phyloP scores from a whole-genome alignment of 2,113 vertebrate genomes.

The Atlantisia rogersi region DNA sequence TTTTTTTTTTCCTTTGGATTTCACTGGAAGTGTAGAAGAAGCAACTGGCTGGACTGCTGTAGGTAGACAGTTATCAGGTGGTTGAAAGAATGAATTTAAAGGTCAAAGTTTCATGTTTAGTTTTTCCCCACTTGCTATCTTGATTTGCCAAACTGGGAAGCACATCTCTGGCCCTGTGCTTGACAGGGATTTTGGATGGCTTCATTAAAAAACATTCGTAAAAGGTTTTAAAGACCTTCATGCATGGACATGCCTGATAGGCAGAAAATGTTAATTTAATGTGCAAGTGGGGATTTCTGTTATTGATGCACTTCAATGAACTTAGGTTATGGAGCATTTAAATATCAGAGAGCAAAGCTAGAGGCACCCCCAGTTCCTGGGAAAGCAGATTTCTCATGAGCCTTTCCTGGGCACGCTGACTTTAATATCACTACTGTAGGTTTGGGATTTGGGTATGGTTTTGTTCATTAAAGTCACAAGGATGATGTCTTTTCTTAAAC shows the following conservation, averaged over 20 bases:
- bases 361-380: background rate
- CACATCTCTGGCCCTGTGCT: background rate
- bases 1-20: background rate
- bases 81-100: background rate
- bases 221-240: background rate
- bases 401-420: background rate
- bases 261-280: background rate
- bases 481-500: background rate
- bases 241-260: background rate
- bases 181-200: background rate
- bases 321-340: background rate
- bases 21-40: background rate
- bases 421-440: background rate
- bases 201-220: background rate
- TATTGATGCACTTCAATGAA: background rate
- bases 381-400: background rate
- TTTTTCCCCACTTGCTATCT: background rate
- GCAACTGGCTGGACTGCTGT: background rate
- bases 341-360: background rate
- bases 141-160: background rate
- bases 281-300: background rate
- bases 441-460: background rate
- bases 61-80: fast-evolving
- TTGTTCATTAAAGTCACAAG: background rate
- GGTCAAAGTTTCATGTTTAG: background rate